Evolutionary conservation across 2,888 invertebrate species (phyloP).

Genomic region (Meghimatium bilineatum): DNA sequence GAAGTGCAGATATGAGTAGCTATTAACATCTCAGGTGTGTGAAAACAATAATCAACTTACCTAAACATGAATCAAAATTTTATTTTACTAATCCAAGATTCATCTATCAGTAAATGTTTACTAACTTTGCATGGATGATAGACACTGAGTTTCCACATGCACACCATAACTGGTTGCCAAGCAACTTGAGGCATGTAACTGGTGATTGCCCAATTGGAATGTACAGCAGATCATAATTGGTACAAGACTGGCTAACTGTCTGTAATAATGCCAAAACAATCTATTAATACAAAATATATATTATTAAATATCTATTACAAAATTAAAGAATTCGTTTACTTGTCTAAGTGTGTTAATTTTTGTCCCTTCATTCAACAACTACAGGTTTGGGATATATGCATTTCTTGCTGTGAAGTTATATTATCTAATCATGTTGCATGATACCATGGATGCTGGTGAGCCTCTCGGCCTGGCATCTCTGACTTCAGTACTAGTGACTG

Average conservation of each 20-base stretch:
- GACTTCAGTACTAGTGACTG: no score
- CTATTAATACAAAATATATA: not conserved
- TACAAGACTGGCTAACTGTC: constrained; percentile 32
- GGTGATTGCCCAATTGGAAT: constrained; percentile 79
- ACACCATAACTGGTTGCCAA: constrained; percentile 78
- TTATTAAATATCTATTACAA: not conserved
- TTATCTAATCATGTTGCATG: no score
- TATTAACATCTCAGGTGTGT: no score
- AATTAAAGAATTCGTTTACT: not conserved
- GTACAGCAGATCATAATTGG: constrained; percentile 77
- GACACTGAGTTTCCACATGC: constrained; percentile 79
- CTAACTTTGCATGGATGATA: constrained; percentile 78
- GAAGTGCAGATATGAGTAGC: no score
- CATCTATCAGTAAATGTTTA: not conserved
- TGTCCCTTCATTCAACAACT: no score
- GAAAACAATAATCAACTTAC: no score
- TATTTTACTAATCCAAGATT: not conserved
- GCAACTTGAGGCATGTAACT: constrained; percentile 76
- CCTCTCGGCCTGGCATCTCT: no score
- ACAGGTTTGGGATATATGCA: no score
- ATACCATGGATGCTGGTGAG: no score
- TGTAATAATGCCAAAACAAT: not conserved
- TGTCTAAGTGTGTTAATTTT: not conserved
- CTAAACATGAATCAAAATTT: no score
- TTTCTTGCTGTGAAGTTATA: no score